Evolutionary conservation across 1,140 invertebrate species (phyloP).

Genomic region (Vanessa atalanta): DNA sequence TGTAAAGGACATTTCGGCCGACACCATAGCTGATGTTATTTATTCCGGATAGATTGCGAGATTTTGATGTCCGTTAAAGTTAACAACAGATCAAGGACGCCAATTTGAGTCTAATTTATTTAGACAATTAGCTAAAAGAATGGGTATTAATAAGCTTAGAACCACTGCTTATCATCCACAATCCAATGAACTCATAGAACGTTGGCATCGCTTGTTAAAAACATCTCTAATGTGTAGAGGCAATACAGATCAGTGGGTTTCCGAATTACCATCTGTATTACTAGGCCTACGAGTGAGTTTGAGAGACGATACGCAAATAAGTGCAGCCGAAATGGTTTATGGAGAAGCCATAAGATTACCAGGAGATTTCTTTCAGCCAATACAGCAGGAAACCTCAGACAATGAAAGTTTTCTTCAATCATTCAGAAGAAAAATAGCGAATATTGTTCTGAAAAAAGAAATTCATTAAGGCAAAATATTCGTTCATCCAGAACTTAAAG

Average conservation of each 20-base stretch:
- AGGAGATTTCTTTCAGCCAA: conserved; percentile 20
- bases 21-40: conserved; percentile 18
- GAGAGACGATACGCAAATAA: conserved; percentile 17
- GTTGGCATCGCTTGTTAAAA: conserved; percentile 46
- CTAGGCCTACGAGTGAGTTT: neutral
- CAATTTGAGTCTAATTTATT: conserved; percentile 66
- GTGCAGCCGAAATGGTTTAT: conserved; percentile 29
- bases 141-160: conserved; percentile 35
- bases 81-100: conserved; percentile 70
- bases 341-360: conserved; percentile 15
- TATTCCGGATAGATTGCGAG: conserved; percentile 56
- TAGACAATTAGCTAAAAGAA: conserved; percentile 23
- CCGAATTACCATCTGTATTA: conserved; percentile 24
- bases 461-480: conserved; percentile 23
- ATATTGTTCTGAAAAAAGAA: conserved; percentile 10
- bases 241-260: conserved; percentile 9
- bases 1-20: conserved; percentile 28
- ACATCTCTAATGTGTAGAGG: conserved; percentile 17
- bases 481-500: conserved; percentile 26
- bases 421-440: conserved; percentile 8
- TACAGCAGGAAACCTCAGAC: neutral
- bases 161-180: conserved; percentile 59
- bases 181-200: conserved; percentile 52
- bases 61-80: conserved; percentile 57
- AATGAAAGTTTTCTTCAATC: conserved; percentile 12